Percentiles rank a stretch among this genome's conserved stretches.
phyloP scores from a whole-genome alignment of 2,888 invertebrate species.

The Patella depressa region DNA sequence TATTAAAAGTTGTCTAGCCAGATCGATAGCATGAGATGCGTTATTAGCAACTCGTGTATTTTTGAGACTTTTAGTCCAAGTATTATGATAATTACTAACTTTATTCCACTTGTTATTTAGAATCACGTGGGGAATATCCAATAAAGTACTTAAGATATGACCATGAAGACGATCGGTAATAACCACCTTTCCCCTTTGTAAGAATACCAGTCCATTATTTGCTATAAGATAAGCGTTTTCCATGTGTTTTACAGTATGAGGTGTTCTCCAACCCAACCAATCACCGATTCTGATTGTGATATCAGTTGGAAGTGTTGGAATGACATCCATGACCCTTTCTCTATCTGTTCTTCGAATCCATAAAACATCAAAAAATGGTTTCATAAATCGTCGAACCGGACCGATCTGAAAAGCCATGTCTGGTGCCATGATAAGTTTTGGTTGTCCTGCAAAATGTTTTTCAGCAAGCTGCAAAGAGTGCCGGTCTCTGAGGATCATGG shows the following conservation, averaged over 20 bases:
- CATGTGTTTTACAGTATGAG: neutral
- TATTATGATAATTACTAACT: conserved; percentile 31
- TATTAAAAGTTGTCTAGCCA: conserved; percentile 7
- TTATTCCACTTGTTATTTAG: conserved; percentile 37
- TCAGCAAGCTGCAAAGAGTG: conserved; percentile 16
- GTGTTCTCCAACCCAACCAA: conserved; percentile 23
- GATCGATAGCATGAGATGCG: conserved; percentile 16
- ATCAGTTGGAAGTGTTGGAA: conserved; percentile 16
- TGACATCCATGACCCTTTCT: conserved; percentile 26
- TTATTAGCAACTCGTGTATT: conserved; percentile 20
- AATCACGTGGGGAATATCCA: conserved; percentile 42
- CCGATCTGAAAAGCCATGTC: conserved; percentile 43
- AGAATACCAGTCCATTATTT: conserved; percentile 27
- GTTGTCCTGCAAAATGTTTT: conserved; percentile 18
- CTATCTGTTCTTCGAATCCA: conserved; percentile 35
- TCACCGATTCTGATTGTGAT: conserved; percentile 2
- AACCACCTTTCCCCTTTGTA: conserved; percentile 38
- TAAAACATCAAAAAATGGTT: conserved; percentile 36
- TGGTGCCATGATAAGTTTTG: conserved; percentile 30
- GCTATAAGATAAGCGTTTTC: conserved; percentile 24
- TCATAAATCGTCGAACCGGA: conserved; percentile 25
- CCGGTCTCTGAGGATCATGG: neutral
- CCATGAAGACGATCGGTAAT: conserved; percentile 43
- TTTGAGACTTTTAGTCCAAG: conserved; percentile 31
- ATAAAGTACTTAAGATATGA: conserved; percentile 36